phyloP scores from a whole-genome alignment of 2,797 vertebrate genomes.

The Arrhamphus sclerolepis region DNA sequence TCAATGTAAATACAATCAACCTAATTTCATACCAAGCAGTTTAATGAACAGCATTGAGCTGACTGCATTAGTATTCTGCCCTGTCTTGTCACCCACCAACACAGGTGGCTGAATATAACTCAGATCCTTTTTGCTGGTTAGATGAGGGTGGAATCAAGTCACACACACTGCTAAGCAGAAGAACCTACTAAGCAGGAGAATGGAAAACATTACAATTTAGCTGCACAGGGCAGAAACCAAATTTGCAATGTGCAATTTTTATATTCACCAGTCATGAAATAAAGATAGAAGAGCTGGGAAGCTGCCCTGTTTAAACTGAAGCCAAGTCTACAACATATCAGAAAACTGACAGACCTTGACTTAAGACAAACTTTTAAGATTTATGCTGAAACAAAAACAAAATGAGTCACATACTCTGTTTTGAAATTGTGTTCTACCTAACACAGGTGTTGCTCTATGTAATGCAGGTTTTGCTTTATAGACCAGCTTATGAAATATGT shows the following conservation, averaged over 20 bases:
- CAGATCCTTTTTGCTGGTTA: constrained; percentile 48
- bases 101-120: constrained; percentile 70
- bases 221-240: constrained; percentile 4
- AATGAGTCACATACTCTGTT: too few species aligned
- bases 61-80: constrained; percentile 69
- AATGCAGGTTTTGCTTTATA: too few species aligned
- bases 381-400: neutral
- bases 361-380: neutral
- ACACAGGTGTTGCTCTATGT: constrained; percentile 8
- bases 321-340: constrained; percentile 1
- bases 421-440: too few species aligned
- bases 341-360: neutral
- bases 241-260: neutral
- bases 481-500: neutral
- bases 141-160: constrained; percentile 62
- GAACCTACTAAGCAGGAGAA: constrained; percentile 61
- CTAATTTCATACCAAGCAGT: constrained; percentile 25
- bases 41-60: constrained; percentile 61
- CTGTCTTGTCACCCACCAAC: constrained; percentile 29
- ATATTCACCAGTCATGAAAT: constrained; percentile 22
- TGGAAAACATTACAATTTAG: constrained; percentile 55
- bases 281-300: neutral
- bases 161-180: constrained; percentile 64
- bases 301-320: neutral
- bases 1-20: constrained; percentile 43